Evolutionary conservation across 2,888 invertebrate species (phyloP).

Genomic region (Machimus rusticus): DNA sequence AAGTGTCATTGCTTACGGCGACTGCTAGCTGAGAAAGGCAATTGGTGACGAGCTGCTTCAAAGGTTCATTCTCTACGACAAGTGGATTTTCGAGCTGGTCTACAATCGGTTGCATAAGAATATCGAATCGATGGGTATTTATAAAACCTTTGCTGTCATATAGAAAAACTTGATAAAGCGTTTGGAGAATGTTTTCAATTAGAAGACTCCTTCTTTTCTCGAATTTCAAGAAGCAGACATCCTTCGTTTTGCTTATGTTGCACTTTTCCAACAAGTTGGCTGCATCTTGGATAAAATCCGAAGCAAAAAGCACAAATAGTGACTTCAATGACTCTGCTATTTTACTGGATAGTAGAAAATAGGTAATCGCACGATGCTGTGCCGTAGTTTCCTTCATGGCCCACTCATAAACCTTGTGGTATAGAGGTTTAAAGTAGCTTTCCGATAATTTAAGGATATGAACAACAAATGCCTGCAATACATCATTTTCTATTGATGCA

Average conservation of each 20-base stretch:
- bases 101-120: constrained; percentile 84
- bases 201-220: constrained; percentile 70
- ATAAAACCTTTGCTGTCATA: constrained; percentile 86
- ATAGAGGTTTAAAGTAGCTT: constrained; percentile 86
- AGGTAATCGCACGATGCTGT: constrained; percentile 78
- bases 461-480: constrained; percentile 79
- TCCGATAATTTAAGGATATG: constrained; percentile 89
- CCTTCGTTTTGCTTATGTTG: constrained; percentile 67
- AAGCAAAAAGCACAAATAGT: constrained; percentile 89
- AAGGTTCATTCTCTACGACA: constrained; percentile 65
- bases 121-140: constrained; percentile 83
- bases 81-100: constrained; percentile 83
- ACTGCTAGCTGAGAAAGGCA: constrained; percentile 85
- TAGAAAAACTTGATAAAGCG: constrained; percentile 78
- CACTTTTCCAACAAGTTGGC: constrained; percentile 75
- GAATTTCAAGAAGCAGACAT: constrained; percentile 64
- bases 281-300: constrained; percentile 83
- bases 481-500: constrained; percentile 73
- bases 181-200: constrained; percentile 76
- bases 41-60: constrained; percentile 73
- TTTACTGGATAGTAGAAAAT: constrained; percentile 75
- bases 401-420: constrained; percentile 89
- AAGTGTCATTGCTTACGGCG: constrained; percentile 82
- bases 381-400: constrained; percentile 67
- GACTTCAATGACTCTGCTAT: constrained; percentile 85